Conservation (phyloP, 1,140 invertebrate genomes). For the Schlechtendalia chinensis region DNA sequence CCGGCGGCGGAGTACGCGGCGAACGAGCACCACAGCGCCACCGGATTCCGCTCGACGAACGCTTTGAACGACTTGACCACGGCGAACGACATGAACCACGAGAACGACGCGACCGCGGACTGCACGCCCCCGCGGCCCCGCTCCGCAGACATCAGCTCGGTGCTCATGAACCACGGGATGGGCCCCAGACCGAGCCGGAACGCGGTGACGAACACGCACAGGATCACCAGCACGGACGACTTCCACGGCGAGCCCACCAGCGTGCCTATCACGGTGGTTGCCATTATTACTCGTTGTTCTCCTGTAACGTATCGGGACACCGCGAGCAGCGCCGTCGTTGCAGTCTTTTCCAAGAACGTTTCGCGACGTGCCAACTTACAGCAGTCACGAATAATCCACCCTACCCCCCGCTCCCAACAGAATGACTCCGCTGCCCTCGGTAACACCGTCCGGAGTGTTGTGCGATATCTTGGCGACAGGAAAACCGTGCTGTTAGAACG, state of each 20-base stretch:
- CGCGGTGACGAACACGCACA: constrained; percentile 59
- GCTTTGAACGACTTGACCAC: constrained; percentile 58
- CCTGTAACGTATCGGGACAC: too few relatives aligned
- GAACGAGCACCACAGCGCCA: constrained; percentile 73
- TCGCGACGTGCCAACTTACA: too few relatives aligned
- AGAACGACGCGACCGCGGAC: constrained; percentile 58
- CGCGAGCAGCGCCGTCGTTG: too few relatives aligned
- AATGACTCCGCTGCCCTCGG: too few relatives aligned
- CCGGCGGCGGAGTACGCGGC: constrained; percentile 77
- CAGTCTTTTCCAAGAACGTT: too few relatives aligned
- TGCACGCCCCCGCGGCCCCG: constrained; percentile 61
- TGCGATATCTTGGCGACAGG: too few relatives aligned
- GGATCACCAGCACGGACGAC: background rate
- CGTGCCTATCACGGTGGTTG: background rate
- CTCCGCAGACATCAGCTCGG: constrained; percentile 66
- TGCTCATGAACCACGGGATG: constrained; percentile 71
- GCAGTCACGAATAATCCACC: too few relatives aligned
- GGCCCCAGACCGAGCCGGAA: constrained; percentile 69
- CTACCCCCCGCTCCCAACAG: too few relatives aligned
- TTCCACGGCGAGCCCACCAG: background rate
- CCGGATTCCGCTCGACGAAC: constrained; percentile 53
- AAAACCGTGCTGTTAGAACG: too few relatives aligned
- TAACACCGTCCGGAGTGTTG: too few relatives aligned
- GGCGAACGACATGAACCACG: constrained; percentile 60
- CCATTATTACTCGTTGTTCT: too few relatives aligned